Base-by-base conservation (phyloP, 2,797 vertebrate genomes). In the Ptychadena robeensis region DNA sequence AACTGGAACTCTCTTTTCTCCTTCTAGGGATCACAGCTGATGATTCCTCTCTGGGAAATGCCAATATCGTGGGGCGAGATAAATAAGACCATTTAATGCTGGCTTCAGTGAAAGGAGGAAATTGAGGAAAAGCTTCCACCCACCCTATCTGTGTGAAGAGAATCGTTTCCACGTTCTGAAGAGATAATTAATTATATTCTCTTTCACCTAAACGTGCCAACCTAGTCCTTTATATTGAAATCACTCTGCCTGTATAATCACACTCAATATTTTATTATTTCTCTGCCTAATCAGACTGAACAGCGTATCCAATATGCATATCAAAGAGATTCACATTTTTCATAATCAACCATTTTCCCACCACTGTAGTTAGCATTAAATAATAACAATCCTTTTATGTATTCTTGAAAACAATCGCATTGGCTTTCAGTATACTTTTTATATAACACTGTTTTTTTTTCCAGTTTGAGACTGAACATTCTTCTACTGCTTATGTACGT, bases 21-120 rank as follows among this genome's bases (percentile, higher is more conserved):
- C 57, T 61, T 27, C 28, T 25, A 81, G 79, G 61, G 32, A 30
- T 48, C 72, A 69, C 44, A 82, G 63, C 65, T 82, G 80, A 82
- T 38, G 67, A 22, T 27, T 6, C 3, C 40, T 11, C 8, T 37
- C 40, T 18, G 14, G 25, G 28, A 28, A 35, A 14, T 37, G 22
- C 25, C 22, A 59, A 59, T 59, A 25, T 10, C 10, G 22, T 59
- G 10, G 57, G 5, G 25, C n/a, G 7, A 59, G 18, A 38, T 1
- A 34, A 34, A 69, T 59, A n/a, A n/a, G 5, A 68, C 11, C 34
- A 44, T 44, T 44, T 14, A 44, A 44, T 68, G n/a, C 64, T 68
- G 57, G 38, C 38, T 27, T 35, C 31, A 12, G 4, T 57, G 31
- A 12, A 67, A 53, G n/a, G n/a, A n/a, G n/a, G 11, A 30, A 37